These are phyloP conservation scores for Sebastolobus altivelis DNA, from an alignment of 2,797 vertebrate genomes.

Conservation along the genomic window DNA sequence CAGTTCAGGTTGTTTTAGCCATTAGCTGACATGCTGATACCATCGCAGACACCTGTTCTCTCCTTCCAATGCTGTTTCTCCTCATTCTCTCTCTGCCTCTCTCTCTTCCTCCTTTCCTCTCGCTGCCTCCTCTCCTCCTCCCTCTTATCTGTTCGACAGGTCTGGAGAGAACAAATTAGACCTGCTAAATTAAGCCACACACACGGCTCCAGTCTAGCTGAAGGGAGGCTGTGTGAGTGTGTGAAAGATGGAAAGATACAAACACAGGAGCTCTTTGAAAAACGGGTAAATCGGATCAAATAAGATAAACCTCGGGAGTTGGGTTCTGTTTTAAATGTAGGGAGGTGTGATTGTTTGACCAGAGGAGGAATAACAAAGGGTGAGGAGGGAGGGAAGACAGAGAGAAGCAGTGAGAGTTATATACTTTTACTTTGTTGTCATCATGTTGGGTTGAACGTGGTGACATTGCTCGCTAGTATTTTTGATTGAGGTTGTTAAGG, in stretches of 20 bases:
- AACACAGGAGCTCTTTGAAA: slow-evolving; percentile 56
- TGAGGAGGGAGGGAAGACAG: slow-evolving; percentile 16
- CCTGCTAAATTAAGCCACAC: slow-evolving; percentile 79
- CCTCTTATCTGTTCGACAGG: slow-evolving; percentile 75
- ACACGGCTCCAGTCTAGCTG: slow-evolving; percentile 55
- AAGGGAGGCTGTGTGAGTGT: slow-evolving; percentile 36
- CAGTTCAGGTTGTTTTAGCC: slow-evolving; percentile 72
- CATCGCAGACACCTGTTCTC: slow-evolving; percentile 80
- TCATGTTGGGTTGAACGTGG: not conserved
- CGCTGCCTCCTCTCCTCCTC: slow-evolving; percentile 50
- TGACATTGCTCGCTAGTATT: slow-evolving; percentile 3
- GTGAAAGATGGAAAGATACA: slow-evolving; percentile 43
- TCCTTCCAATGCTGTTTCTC: slow-evolving; percentile 58
- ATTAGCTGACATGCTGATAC: slow-evolving; percentile 77
- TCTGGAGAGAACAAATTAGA: slow-evolving; percentile 82
- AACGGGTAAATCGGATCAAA: slow-evolving; percentile 64
- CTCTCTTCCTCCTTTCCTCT: slow-evolving; percentile 46
- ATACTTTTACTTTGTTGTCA: slow-evolving; percentile 34
- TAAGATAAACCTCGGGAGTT: slow-evolving; percentile 50
- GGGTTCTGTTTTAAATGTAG: slow-evolving; percentile 57
- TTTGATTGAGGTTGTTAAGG: not conserved
- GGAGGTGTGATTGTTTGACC: slow-evolving; percentile 58
- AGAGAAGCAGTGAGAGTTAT: slow-evolving; percentile 28
- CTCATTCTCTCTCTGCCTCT: slow-evolving; percentile 46
- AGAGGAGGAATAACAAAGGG: slow-evolving; percentile 47